These are phyloP conservation scores for Merops nubicus DNA, from an alignment of 2,113 vertebrate genomes.

Conservation along the genomic window DNA sequence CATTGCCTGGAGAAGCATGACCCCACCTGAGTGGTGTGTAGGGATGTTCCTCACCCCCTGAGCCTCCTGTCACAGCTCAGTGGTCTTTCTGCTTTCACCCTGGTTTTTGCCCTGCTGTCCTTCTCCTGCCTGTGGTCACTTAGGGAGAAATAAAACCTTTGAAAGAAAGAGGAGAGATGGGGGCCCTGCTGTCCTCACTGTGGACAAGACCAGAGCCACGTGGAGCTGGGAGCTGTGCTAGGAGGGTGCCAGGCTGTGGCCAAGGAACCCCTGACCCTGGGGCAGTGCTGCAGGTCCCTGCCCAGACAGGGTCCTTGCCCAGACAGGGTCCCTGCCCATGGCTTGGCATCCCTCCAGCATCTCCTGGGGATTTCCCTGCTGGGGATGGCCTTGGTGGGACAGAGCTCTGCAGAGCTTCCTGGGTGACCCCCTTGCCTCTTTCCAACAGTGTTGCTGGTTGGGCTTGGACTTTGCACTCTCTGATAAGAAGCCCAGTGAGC, in stretches of 20 bases:
- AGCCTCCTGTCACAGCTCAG: not conserved
- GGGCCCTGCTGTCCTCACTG: not conserved
- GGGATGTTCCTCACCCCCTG: not conserved
- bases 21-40: fast-evolving
- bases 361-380: not conserved
- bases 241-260: not conserved
- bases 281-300: not conserved
- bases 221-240: not conserved
- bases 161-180: not conserved
- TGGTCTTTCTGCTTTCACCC: not conserved
- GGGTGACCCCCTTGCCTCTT: conserved; percentile 46
- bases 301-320: no score
- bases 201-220: not conserved
- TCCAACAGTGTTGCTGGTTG: not conserved
- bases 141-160: not conserved
- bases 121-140: not conserved
- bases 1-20: not conserved
- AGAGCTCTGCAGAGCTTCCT: not conserved
- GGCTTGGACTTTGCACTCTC: conserved; percentile 76
- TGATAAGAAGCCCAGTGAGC: conserved; percentile 70
- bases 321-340: fast-evolving
- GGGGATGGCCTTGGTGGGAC: not conserved
- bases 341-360: not conserved
- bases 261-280: not conserved
- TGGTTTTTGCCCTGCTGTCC: fast-evolving